Evolutionary conservation across 2,113 vertebrate genomes (phyloP).

Genomic region (Sus scrofa): DNA sequence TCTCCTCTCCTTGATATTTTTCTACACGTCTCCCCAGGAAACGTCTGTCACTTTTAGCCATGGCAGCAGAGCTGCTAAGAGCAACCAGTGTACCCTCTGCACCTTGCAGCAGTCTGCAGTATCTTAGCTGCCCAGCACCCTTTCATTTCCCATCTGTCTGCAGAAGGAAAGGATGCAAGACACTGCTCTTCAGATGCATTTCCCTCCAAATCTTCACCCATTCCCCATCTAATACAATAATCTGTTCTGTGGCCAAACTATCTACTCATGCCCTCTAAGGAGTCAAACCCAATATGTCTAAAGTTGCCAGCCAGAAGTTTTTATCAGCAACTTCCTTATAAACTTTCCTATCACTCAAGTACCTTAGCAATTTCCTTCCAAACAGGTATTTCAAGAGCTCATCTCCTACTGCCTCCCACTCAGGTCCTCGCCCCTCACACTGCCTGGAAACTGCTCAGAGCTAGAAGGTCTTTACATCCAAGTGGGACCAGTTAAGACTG

Average conservation of each 20-base stretch:
- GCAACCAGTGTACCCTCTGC: neutral
- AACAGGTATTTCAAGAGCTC: neutral
- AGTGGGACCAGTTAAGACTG: neutral
- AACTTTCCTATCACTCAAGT: neutral
- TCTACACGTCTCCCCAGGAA: neutral
- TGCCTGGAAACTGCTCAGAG: neutral
- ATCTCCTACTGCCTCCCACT: neutral
- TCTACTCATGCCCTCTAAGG: neutral
- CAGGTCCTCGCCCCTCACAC: neutral
- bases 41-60: neutral
- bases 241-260: neutral
- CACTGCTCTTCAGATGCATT: neutral
- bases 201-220: neutral
- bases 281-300: neutral
- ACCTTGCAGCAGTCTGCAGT: rapidly evolving
- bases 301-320: neutral
- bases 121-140: neutral
- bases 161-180: neutral
- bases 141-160: neutral
- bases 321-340: neutral
- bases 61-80: neutral
- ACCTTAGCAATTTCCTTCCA: neutral
- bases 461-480: neutral
- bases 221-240: neutral
- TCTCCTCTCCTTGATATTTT: neutral